Percentiles rank a stretch among this genome's conserved stretches.
phyloP scores from a whole-genome alignment of 1,140 invertebrate species.

The Tenebrio molitor region DNA sequence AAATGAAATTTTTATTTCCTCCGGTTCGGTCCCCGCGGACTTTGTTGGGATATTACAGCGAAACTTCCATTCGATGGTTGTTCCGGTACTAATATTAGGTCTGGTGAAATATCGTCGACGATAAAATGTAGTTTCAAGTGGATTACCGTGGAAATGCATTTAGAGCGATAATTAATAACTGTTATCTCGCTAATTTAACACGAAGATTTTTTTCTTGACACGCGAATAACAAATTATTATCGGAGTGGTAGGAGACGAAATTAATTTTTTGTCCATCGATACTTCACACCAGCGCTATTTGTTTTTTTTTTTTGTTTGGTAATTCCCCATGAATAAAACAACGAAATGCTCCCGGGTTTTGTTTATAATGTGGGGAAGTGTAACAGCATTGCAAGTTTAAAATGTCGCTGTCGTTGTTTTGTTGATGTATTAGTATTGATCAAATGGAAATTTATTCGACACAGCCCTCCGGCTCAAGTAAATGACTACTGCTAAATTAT shows the following conservation, averaged over 20 bases:
- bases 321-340: constrained; percentile 18
- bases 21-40: not conserved
- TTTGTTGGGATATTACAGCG: constrained; percentile 21
- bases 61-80: not conserved
- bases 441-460: constrained; percentile 27
- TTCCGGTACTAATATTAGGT: constrained; percentile 2
- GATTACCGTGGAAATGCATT: no score
- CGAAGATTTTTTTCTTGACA: no score
- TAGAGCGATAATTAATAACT: no score
- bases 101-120: no score
- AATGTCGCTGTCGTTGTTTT: constrained; percentile 21
- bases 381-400: constrained; percentile 23
- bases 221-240: no score
- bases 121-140: no score
- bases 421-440: constrained; percentile 17
- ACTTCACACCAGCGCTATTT: no score
- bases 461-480: constrained; percentile 17
- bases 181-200: no score
- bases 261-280: no score
- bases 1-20: constrained; percentile 9
- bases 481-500: constrained; percentile 22
- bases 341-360: not conserved
- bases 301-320: constrained; percentile 1
- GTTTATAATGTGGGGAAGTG: not conserved
- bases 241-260: no score